These are phyloP conservation scores for Aricia artaxerxes DNA, from an alignment of 2,888 invertebrate species.

Conservation along the genomic window DNA sequence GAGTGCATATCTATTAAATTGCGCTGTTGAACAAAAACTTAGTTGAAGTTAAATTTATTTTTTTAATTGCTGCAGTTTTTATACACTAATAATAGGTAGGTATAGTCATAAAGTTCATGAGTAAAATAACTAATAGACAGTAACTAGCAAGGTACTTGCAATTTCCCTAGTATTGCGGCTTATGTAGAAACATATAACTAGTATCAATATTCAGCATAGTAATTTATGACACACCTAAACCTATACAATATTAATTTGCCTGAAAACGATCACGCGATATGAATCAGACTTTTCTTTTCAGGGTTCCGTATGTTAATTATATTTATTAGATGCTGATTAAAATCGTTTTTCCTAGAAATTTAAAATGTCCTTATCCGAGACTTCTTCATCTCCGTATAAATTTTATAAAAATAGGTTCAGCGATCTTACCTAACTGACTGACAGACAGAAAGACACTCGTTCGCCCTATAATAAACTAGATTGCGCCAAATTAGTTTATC, in stretches of 20 bases:
- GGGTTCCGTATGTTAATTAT: not conserved
- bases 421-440: too few relatives aligned
- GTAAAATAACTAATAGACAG: not conserved
- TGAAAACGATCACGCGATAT: not conserved
- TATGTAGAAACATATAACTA: not conserved
- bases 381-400: too few relatives aligned
- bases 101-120: not conserved
- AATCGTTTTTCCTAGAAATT: too few relatives aligned
- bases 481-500: too few relatives aligned
- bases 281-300: not conserved
- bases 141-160: not conserved
- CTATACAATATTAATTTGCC: constrained; percentile 1
- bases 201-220: constrained; percentile 22
- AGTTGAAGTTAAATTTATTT: not conserved
- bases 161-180: not conserved
- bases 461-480: too few relatives aligned
- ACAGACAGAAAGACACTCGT: too few relatives aligned
- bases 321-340: too few relatives aligned
- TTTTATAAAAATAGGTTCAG: too few relatives aligned
- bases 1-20: not conserved
- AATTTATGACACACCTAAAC: constrained; percentile 19
- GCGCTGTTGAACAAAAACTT: not conserved
- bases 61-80: too few relatives aligned
- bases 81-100: not conserved
- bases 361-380: too few relatives aligned